Evolutionary conservation across 2,113 vertebrate genomes (phyloP).

Genomic region (Calyptommatus sinebrachiatus): DNA sequence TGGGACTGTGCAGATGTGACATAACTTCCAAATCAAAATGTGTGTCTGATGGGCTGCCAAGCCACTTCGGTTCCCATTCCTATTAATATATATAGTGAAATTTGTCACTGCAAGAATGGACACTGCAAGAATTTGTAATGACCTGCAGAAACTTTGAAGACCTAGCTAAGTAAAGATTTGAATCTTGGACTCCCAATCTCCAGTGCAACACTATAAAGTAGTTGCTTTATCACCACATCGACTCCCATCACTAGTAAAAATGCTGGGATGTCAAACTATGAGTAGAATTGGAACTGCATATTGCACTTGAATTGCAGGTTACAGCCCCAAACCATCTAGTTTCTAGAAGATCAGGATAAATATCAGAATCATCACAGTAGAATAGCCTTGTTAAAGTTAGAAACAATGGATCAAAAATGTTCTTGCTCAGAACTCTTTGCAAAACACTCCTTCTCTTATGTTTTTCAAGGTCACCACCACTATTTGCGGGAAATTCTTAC

Average conservation of each 20-base stretch:
- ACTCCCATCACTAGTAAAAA: too few relatives aligned
- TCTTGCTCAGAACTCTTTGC: not conserved
- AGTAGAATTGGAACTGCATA: not conserved
- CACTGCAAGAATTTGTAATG: too few relatives aligned
- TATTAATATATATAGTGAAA: too few relatives aligned
- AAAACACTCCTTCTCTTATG: not conserved
- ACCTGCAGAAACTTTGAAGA: too few relatives aligned
- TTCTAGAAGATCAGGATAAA: not conserved
- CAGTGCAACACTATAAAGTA: not conserved
- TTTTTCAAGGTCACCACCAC: not conserved
- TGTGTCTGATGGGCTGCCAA: too few relatives aligned
- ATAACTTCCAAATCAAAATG: too few relatives aligned
- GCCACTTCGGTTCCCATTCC: too few relatives aligned
- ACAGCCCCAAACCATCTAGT: not conserved
- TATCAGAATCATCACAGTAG: not conserved
- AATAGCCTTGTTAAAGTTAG: not conserved
- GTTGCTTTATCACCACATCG: not conserved
- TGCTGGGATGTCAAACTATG: not conserved
- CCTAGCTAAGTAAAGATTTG: too few relatives aligned
- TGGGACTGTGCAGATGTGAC: too few relatives aligned
- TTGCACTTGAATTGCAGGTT: not conserved
- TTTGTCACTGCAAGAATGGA: too few relatives aligned
- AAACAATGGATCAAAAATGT: not conserved
- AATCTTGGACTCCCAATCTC: not conserved
- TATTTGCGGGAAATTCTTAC: not conserved